These are phyloP conservation scores for Lithosia quadra DNA, from an alignment of 2,888 invertebrate species.

Conservation along the genomic window DNA sequence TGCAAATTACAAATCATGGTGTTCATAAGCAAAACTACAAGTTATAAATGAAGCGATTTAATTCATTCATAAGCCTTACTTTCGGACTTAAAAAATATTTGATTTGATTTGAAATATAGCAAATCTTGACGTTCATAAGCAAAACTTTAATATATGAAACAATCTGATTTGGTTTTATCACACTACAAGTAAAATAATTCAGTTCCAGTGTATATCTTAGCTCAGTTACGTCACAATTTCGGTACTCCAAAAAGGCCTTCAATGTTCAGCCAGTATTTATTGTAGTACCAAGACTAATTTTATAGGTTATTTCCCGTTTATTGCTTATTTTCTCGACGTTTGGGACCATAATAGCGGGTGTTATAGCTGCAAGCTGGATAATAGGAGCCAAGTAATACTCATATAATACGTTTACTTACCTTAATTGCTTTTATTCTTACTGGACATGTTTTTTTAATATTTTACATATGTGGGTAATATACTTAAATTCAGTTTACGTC, in stretches of 20 bases:
- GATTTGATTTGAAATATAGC: no score
- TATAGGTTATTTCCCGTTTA: slow-evolving; percentile 11
- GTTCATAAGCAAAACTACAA: no score
- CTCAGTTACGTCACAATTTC: neutral
- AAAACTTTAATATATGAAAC: no score
- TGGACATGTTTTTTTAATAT: neutral
- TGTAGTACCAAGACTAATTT: slow-evolving; percentile 3
- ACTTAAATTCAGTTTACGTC: no score
- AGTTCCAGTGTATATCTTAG: neutral
- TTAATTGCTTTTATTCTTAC: neutral
- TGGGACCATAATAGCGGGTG: slow-evolving; percentile 26
- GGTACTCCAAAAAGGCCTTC: neutral
- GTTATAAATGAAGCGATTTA: no score
- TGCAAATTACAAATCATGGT: no score
- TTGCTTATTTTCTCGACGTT: slow-evolving; percentile 12
- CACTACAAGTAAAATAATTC: neutral
- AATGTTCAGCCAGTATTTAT: neutral
- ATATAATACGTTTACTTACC: neutral
- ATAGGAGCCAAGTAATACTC: slow-evolving; percentile 7
- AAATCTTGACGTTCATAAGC: no score
- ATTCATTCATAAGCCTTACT: no score
- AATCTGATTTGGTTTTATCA: no score
- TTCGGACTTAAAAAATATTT: no score
- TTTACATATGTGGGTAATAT: neutral
- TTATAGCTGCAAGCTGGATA: slow-evolving; percentile 8